These are phyloP conservation scores for Oreochromis mossambicus DNA, from an alignment of 2,797 vertebrate species.

Conservation along the genomic window DNA sequence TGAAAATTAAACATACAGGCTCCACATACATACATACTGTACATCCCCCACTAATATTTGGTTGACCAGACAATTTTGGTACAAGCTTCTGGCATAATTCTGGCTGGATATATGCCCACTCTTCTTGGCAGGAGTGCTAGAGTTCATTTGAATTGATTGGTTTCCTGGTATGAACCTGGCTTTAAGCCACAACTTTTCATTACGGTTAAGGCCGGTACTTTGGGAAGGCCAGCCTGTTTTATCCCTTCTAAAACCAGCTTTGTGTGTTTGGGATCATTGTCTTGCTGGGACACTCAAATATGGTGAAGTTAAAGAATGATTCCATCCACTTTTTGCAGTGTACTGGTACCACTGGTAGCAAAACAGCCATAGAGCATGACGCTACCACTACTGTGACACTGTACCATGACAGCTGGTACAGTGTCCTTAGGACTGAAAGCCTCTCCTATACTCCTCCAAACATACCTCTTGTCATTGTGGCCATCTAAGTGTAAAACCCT, in stretches of 20 bases:
- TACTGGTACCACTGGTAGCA: neutral
- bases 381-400: neutral
- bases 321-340: neutral
- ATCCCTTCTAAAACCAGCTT: neutral
- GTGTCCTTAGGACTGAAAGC: neutral
- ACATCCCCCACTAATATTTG: neutral
- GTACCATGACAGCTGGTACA: neutral
- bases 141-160: neutral
- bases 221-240: neutral
- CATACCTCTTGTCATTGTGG: neutral
- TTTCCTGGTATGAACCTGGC: neutral
- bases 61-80: neutral
- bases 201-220: neutral
- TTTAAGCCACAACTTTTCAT: neutral
- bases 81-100: neutral
- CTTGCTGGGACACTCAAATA: neutral
- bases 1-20: neutral
- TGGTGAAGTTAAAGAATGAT: neutral
- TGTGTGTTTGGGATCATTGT: neutral
- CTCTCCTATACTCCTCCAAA: neutral
- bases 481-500: neutral
- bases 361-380: neutral
- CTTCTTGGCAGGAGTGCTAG: neutral
- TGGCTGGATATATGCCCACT: neutral
- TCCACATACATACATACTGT: neutral